These are phyloP conservation scores for Corythornis vintsioides DNA, from an alignment of 2,113 vertebrate genomes.

Conservation along the genomic window DNA sequence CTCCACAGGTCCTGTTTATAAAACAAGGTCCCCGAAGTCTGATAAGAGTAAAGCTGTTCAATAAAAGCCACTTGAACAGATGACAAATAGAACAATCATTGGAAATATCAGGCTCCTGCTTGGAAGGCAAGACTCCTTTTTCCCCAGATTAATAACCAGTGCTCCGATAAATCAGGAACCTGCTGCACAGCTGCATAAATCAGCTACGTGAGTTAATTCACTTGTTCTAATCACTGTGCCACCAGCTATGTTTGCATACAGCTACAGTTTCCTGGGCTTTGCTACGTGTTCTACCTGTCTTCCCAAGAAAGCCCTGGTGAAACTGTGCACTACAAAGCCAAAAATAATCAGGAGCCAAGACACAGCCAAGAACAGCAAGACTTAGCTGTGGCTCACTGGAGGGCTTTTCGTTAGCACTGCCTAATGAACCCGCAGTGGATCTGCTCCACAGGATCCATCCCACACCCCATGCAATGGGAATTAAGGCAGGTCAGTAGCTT, in stretches of 20 bases:
- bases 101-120: constrained; percentile 1
- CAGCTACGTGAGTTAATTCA: background rate
- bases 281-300: background rate
- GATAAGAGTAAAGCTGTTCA: constrained; percentile 20
- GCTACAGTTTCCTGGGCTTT: background rate
- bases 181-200: background rate
- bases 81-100: background rate
- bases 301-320: background rate
- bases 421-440: background rate
- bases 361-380: background rate
- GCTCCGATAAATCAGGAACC: background rate
- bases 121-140: background rate
- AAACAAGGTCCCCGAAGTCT: constrained; percentile 34
- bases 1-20: constrained; percentile 14
- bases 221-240: background rate
- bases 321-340: background rate
- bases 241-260: background rate
- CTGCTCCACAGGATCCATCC: background rate
- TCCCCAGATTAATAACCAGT: background rate
- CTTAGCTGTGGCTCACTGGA: background rate
- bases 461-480: background rate
- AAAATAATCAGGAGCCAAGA: background rate
- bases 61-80: constrained; percentile 27
- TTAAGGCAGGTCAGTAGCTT: background rate
- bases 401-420: background rate